A percentile compares a stretch with the other conserved stretches of the same genome.
phyloP scores from a whole-genome alignment of 2,888 invertebrate genomes.

The Molorchus minor region DNA sequence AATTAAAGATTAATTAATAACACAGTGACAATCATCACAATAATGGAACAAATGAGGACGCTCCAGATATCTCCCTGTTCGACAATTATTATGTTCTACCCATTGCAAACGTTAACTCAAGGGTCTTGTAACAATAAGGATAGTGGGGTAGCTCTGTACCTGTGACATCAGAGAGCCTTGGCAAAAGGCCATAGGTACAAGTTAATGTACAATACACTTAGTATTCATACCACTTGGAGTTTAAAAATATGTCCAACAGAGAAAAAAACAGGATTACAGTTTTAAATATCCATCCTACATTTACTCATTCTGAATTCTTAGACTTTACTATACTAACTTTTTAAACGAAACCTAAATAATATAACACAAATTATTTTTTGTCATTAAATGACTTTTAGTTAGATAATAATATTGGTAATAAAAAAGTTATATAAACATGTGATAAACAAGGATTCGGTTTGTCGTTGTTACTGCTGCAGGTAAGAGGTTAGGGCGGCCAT shows the following conservation, averaged over 20 bases:
- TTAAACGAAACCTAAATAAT: slow-evolving; percentile 32
- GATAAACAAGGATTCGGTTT: slow-evolving; percentile 56
- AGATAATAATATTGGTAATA: slow-evolving; percentile 58
- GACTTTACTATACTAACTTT: slow-evolving; percentile 44
- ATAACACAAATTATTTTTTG: slow-evolving; percentile 59
- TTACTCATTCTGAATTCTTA: slow-evolving; percentile 49
- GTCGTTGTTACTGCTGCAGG: slow-evolving; percentile 63
- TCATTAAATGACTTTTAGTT: slow-evolving; percentile 62
- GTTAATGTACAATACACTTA: slow-evolving; percentile 20
- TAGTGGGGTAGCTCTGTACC: slow-evolving; percentile 52
- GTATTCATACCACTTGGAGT: slow-evolving; percentile 17
- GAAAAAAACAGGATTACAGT: slow-evolving; percentile 50
- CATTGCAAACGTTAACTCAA: slow-evolving; percentile 52
- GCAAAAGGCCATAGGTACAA: slow-evolving; percentile 26
- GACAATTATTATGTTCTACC: slow-evolving; percentile 53
- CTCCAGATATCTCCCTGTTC: slow-evolving; percentile 60
- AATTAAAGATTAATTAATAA: slow-evolving; percentile 53
- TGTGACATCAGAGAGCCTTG: slow-evolving; percentile 38
- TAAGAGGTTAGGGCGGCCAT: slow-evolving; percentile 70
- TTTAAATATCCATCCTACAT: slow-evolving; percentile 47
- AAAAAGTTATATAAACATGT: slow-evolving; percentile 62
- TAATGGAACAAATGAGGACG: slow-evolving; percentile 51
- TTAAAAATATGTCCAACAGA: slow-evolving; percentile 45
- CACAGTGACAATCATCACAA: slow-evolving; percentile 54
- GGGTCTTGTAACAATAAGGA: slow-evolving; percentile 36